Evolutionary conservation across 2,888 invertebrate genomes (phyloP), one percentile per base, ranked within the genome.

Genomic region (Smittia sp.): DNA sequence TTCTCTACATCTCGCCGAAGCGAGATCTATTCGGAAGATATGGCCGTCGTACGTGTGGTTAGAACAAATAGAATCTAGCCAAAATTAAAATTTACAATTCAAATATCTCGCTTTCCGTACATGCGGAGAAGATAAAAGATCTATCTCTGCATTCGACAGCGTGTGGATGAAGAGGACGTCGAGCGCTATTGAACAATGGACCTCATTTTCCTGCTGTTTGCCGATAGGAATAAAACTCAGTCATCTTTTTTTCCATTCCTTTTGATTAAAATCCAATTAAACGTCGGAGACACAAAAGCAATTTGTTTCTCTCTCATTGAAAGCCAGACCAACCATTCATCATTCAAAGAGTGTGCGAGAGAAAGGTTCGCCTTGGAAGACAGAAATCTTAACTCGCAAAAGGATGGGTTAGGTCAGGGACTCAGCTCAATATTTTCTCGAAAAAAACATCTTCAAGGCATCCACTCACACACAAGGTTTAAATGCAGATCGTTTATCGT

Each of bases 21-120:
- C 58, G 58, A 58, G 58, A 58, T 58, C 20, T 58, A 22, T 58
- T 7, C 3, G 20, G 22, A 58, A 58, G 58, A 58, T 67, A 41
- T n/a, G 13, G 32, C 13, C 13, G n/a, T 32, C 22, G 68, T n/a
- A 58, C 41, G 69, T 69, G 69, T 54, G 69, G 69, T 69, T 69
- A 52, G 41, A 69, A 22, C 69, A 69, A 69, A 69, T 69, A 69
- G 52, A 69, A 69, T 69, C 69, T 69, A 69, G 20, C 69, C 69
- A 69, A 69, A 69, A 69, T 69, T 69, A 69, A 69, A 69, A 69
- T 69, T 69, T 69, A 69, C 69, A 69, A 54, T 69, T 69, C 69
- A 69, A 69, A 69, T 69, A 52, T 18, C 18, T 58, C 58, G 1
- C 58, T 9, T 9, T 7, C 4, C 18, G 58, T 4, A 3, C 58